A percentile compares a stretch with the other conserved stretches of the same genome.
These are phyloP conservation scores for Australoheros scitulus DNA, from an alignment of 2,113 vertebrate species.

Conservation along the genomic window DNA sequence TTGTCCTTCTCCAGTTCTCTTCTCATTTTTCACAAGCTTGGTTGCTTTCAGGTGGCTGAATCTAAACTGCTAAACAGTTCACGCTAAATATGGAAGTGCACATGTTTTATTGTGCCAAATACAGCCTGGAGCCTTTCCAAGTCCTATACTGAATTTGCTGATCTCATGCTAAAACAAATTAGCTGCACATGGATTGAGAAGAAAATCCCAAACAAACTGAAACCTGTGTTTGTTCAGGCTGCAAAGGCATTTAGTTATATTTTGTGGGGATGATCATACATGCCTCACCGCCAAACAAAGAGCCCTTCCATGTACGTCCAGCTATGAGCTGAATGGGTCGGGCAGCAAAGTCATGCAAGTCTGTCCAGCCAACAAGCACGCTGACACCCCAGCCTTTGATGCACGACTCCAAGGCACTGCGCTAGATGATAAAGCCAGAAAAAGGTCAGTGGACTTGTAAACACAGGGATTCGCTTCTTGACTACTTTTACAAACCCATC, in stretches of 20 bases:
- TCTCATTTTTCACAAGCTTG: too few relatives aligned
- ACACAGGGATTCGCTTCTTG: neutral
- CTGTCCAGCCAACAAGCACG: slow-evolving; percentile 84
- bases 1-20: too few relatives aligned
- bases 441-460: neutral
- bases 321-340: slow-evolving; percentile 79
- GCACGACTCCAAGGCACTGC: slow-evolving; percentile 83
- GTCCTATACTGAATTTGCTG: neutral
- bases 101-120: neutral
- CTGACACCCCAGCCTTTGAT: slow-evolving; percentile 82
- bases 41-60: too few relatives aligned
- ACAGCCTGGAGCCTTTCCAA: neutral
- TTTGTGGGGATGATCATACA: neutral
- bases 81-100: neutral
- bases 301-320: slow-evolving; percentile 82
- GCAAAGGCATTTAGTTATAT: neutral
- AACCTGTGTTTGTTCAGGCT: neutral
- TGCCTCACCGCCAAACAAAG: slow-evolving; percentile 78
- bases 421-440: slow-evolving; percentile 59
- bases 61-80: neutral
- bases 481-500: rapidly evolving
- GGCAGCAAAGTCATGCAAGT: slow-evolving; percentile 67
- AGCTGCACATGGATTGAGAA: neutral
- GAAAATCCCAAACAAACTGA: too few relatives aligned
- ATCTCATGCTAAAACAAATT: neutral